Evolutionary conservation across 92 coral and sea anemone genomes (phyloP).

Genomic region (Palythoa heliodiscus): DNA sequence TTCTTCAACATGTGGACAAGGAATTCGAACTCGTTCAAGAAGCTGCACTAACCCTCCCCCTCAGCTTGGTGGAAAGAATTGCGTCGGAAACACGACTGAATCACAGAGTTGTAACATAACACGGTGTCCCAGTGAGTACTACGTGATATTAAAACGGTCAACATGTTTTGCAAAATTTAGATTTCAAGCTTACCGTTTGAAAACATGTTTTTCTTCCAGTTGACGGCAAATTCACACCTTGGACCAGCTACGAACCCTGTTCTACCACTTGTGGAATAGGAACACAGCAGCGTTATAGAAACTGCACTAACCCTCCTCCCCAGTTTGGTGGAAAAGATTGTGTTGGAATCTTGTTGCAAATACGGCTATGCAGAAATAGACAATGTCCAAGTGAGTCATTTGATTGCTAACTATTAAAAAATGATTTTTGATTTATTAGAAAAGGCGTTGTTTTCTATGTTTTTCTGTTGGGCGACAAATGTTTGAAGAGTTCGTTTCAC

Average conservation of each 20-base stretch:
- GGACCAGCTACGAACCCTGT: background rate
- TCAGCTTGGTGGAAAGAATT: slow-evolving; percentile 21
- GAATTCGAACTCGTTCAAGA: slow-evolving; percentile 1
- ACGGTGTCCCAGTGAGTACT: slow-evolving; percentile 2
- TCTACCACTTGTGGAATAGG: slow-evolving; percentile 31
- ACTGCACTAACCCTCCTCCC: slow-evolving; percentile 20
- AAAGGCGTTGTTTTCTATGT: no score
- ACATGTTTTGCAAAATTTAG: no score
- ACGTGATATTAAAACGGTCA: no score
- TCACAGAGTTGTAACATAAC: background rate
- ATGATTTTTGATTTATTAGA: no score
- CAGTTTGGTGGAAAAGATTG: slow-evolving; percentile 21
- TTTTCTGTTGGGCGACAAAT: no score
- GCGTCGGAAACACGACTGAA: background rate
- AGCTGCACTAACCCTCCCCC: slow-evolving; percentile 21
- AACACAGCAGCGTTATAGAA: slow-evolving; percentile 14
- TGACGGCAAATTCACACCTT: background rate
- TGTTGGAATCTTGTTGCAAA: background rate
- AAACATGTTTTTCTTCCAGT: background rate
- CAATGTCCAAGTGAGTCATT: background rate
- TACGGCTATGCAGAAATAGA: background rate
- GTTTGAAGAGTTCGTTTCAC: no score
- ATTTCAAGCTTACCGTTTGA: background rate
- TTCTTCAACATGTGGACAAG: slow-evolving; percentile 5
- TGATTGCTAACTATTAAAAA: background rate